A percentile compares a stretch with the other conserved stretches of the same genome.
phyloP scores from a whole-genome alignment of 1,140 invertebrate genomes.

The Pogonomyrmex barbatus region DNA sequence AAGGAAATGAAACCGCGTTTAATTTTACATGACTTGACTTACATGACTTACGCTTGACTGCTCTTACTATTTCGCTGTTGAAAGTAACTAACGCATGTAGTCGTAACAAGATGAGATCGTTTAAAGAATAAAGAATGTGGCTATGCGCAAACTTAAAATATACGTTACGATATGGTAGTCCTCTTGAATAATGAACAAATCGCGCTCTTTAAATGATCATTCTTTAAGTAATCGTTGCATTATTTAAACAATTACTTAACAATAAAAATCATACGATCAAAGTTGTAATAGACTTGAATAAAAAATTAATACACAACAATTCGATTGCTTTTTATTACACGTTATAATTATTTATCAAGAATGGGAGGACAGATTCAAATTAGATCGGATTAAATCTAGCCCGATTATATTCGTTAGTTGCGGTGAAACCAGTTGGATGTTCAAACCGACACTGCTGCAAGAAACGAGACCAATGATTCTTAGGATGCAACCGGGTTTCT shows the following conservation, averaged over 20 bases:
- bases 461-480: constrained; percentile 35
- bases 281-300: neutral
- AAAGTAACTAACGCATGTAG: constrained; percentile 2
- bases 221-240: neutral
- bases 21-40: constrained; percentile 44
- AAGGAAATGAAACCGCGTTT: constrained; percentile 34
- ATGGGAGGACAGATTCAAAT: constrained; percentile 6
- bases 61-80: neutral
- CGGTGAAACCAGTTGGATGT: neutral
- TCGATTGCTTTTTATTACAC: neutral
- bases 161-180: neutral
- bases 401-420: constrained; percentile 25
- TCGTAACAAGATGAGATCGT: constrained; percentile 25
- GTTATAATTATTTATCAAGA: constrained; percentile 9
- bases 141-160: neutral
- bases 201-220: neutral
- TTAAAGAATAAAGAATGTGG: neutral
- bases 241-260: neutral
- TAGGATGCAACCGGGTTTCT: constrained; percentile 42
- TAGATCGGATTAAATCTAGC: constrained; percentile 36
- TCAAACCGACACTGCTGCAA: constrained; percentile 29
- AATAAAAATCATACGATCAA: neutral
- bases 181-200: neutral
- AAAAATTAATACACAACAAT: neutral
- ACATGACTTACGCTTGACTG: neutral